Evolutionary conservation across 2,888 invertebrate species (phyloP), one percentile per base, ranked within the genome.

Genomic region (Brachylomia viminalis): DNA sequence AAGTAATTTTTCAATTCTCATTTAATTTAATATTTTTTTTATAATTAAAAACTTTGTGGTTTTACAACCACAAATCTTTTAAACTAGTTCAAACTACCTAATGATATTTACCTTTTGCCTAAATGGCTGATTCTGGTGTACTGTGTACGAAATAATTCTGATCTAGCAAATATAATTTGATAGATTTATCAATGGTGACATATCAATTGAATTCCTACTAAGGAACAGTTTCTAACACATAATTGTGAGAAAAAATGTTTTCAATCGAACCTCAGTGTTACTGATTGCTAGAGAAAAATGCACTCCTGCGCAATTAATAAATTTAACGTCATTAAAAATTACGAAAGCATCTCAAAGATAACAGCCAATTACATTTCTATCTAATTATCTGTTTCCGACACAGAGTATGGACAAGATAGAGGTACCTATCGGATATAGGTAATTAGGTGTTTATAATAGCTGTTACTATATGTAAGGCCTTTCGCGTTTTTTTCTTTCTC

Each of bases 181-280:
- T 15, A 42, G 23, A 64, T 42, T 56, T 45, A 78, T 77, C 59
- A 65, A 49, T 56, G 11, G 33, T 82, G 82, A 69, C 77, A 69
- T 64, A 65, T 83, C 15, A 84, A 74, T 75, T 30, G 66, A 47
- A 70, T 27, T 45, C 45, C 11, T 52, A 64, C 11, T 38, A 33
- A 27, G 68, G 71, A 83, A 73, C 23, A 27, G 0, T 56, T 69
- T 13, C 27, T 17, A 70, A n/a, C 23, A 45, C 13, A 42, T 73
- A 82, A 82, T 83, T 79, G 54, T 79, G 84, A n/a, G 67, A 83
- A 74, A 83, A 79, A 66, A 70, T 79, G 54, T 83, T 58, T 30
- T 23, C 2, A 58, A 67, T 70, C 30, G 56, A 65, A 15, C n/a
- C 20, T 8, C n/a, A n/a, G n/a, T n/a, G n/a, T n/a, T 27, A 78